phyloP scores from a whole-genome alignment of 2,113 vertebrate species.

The Labrus mixtus region DNA sequence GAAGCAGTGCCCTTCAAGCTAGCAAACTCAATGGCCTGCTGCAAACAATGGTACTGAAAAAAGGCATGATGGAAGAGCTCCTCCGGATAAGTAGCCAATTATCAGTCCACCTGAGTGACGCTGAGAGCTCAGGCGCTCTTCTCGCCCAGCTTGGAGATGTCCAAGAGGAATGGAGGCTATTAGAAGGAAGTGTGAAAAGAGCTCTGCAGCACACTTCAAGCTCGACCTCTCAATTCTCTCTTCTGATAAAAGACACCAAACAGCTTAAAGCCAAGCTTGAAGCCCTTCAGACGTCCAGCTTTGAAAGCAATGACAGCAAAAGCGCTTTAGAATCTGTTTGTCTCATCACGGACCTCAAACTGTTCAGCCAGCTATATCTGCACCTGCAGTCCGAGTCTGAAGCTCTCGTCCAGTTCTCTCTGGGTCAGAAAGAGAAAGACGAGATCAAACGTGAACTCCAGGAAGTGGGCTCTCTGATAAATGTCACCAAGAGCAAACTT shows the following conservation, averaged over 20 bases:
- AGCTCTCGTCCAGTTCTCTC: slow-evolving; percentile 84
- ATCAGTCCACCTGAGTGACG: slow-evolving; percentile 77
- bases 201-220: slow-evolving; percentile 79
- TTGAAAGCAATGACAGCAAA: slow-evolving; percentile 53
- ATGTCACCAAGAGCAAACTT: slow-evolving; percentile 69
- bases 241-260: slow-evolving; percentile 75
- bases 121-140: slow-evolving; percentile 85
- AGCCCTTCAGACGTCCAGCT: slow-evolving; percentile 65
- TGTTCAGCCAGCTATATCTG: slow-evolving; percentile 78
- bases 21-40: slow-evolving; percentile 84
- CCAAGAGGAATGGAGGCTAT: slow-evolving; percentile 85
- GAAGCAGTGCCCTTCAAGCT: slow-evolving; percentile 81
- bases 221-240: slow-evolving; percentile 76
- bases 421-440: slow-evolving; percentile 87
- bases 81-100: slow-evolving; percentile 81
- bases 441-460: slow-evolving; percentile 79
- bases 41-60: slow-evolving; percentile 81
- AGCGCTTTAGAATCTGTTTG: slow-evolving; percentile 56
- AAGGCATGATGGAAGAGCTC: slow-evolving; percentile 77
- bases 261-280: slow-evolving; percentile 81
- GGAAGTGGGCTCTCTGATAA: slow-evolving; percentile 80
- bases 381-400: slow-evolving; percentile 82
- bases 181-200: slow-evolving; percentile 82
- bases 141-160: slow-evolving; percentile 86
- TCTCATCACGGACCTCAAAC: slow-evolving; percentile 81